A percentile compares a stretch with the other conserved stretches of the same genome.
Conservation (phyloP, 2,113 vertebrate species). For the Otocyon megalotis region DNA sequence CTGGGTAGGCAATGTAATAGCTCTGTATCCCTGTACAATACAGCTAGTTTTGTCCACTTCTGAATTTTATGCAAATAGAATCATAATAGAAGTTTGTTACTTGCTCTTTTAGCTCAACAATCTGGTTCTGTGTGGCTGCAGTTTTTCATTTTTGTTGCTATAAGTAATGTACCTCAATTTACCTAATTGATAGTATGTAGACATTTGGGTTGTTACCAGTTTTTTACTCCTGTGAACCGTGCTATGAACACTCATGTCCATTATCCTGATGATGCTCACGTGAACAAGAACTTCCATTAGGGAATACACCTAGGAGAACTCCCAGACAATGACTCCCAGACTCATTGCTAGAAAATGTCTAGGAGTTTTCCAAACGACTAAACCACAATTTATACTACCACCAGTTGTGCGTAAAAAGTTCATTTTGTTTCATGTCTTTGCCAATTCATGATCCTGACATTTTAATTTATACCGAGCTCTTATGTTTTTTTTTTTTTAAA, state of each 20-base stretch:
- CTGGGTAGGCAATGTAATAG: background rate
- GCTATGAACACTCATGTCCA: background rate
- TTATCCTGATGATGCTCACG: background rate
- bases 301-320: background rate
- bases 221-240: background rate
- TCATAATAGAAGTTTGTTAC: background rate
- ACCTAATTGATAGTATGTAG: background rate
- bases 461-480: background rate
- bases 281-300: background rate
- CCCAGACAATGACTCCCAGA: background rate
- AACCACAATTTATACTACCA: background rate
- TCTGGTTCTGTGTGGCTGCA: background rate
- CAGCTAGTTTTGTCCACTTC: background rate
- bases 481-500: background rate
- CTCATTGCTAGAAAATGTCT: background rate
- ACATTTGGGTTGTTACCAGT: background rate
- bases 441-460: background rate
- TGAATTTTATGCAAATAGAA: background rate
- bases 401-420: background rate
- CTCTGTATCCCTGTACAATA: background rate
- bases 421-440: background rate
- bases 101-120: background rate
- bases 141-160: background rate
- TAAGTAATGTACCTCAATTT: background rate
- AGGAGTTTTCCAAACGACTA: background rate